Evolutionary conservation across 2,113 vertebrate species (phyloP).

Genomic region (Muntiacus muntjak): DNA sequence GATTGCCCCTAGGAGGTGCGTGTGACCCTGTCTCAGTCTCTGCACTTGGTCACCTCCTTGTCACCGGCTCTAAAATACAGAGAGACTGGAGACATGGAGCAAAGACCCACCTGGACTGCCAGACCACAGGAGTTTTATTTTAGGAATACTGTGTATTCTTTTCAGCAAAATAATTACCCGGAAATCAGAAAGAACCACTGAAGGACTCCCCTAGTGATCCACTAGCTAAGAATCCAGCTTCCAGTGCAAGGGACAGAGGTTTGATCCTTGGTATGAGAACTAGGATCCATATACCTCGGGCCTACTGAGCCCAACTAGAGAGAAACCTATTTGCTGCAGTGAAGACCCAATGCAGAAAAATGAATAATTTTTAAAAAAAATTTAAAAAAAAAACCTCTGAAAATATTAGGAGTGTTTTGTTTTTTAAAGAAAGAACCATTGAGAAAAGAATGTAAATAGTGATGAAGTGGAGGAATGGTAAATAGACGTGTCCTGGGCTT

Average conservation of each 20-base stretch:
- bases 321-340: neutral
- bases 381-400: neutral
- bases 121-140: neutral
- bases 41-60: neutral
- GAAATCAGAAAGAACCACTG: neutral
- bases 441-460: neutral
- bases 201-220: neutral
- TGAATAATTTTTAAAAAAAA: neutral
- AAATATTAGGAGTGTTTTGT: neutral
- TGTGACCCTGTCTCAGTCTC: neutral
- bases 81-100: neutral
- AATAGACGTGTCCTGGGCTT: neutral
- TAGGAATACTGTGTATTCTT: slow-evolving; percentile 3
- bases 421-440: neutral
- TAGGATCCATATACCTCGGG: neutral
- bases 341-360: neutral
- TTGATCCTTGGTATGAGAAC: neutral
- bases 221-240: neutral
- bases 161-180: slow-evolving; percentile 26
- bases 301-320: neutral
- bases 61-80: neutral
- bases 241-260: neutral
- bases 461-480: neutral
- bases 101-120: neutral
- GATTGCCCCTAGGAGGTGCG: neutral